These are phyloP conservation scores for Okamejei kenojei DNA, from an alignment of 2,797 vertebrate species.

Conservation along the genomic window DNA sequence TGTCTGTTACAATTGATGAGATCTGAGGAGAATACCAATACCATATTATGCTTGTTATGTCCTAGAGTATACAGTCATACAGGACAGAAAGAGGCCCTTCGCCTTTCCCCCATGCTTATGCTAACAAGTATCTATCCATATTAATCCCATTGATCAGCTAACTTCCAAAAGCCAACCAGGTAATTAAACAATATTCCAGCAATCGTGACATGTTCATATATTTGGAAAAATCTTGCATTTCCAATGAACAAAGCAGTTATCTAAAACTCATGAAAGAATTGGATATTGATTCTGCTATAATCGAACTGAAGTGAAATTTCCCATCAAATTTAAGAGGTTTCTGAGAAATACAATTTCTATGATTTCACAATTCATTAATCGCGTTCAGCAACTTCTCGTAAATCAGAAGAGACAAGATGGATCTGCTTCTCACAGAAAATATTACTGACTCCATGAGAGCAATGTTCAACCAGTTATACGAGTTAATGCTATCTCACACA, in stretches of 20 bases:
- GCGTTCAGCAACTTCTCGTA: constrained; percentile 5
- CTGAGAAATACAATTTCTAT: background rate
- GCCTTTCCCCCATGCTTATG: no score
- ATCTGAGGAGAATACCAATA: no score
- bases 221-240: background rate
- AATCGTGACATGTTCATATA: no score
- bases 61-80: background rate
- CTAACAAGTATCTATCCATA: no score
- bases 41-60: background rate
- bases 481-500: background rate
- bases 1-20: background rate
- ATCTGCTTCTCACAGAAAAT: background rate
- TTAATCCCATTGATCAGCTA: background rate
- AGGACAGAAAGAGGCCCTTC: no score
- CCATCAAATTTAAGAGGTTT: background rate
- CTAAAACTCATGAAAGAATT: background rate
- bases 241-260: background rate
- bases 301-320: background rate
- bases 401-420: background rate
- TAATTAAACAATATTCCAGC: constrained; percentile 6
- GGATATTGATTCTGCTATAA: background rate
- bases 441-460: background rate
- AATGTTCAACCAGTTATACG: background rate
- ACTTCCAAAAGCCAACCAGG: background rate
- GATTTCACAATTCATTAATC: background rate